phyloP scores from a whole-genome alignment of 2,888 invertebrate species.

The Leptopilina syphax region DNA sequence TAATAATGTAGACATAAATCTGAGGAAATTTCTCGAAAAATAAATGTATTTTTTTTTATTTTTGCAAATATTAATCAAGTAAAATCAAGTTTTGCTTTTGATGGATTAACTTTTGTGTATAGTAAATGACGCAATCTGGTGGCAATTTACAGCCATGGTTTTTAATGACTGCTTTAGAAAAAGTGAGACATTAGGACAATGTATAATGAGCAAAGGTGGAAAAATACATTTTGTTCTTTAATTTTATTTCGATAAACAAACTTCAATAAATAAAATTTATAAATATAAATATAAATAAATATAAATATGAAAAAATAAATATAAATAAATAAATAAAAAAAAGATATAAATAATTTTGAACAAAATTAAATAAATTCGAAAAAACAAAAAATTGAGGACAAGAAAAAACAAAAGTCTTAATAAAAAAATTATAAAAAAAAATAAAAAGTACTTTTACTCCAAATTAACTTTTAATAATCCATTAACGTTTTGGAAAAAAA shows the following conservation, averaged over 20 bases:
- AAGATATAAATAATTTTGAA: background rate
- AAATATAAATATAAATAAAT: too few relatives aligned
- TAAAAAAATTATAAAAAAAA: background rate
- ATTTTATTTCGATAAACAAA: too few relatives aligned
- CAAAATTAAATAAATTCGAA: too few relatives aligned
- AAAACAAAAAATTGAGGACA: too few relatives aligned
- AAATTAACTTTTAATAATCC: background rate
- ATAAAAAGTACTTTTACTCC: background rate
- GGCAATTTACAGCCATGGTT: too few relatives aligned
- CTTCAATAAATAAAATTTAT: too few relatives aligned
- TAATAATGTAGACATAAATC: constrained; percentile 11
- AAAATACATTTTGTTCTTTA: too few relatives aligned
- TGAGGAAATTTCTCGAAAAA: background rate
- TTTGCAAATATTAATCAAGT: background rate
- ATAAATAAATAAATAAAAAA: background rate
- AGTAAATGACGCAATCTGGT: background rate
- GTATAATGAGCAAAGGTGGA: too few relatives aligned
- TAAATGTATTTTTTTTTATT: background rate
- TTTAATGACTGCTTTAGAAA: too few relatives aligned
- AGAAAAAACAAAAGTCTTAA: too few relatives aligned
- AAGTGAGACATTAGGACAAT: too few relatives aligned
- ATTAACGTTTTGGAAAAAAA: background rate
- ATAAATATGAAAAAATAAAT: too few relatives aligned
- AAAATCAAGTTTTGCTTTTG: background rate
- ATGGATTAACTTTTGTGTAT: constrained; percentile 2